Percentiles rank a stretch among this genome's conserved stretches.
Conservation (phyloP, 1,140 invertebrate species). For the Meteorus sp. region DNA sequence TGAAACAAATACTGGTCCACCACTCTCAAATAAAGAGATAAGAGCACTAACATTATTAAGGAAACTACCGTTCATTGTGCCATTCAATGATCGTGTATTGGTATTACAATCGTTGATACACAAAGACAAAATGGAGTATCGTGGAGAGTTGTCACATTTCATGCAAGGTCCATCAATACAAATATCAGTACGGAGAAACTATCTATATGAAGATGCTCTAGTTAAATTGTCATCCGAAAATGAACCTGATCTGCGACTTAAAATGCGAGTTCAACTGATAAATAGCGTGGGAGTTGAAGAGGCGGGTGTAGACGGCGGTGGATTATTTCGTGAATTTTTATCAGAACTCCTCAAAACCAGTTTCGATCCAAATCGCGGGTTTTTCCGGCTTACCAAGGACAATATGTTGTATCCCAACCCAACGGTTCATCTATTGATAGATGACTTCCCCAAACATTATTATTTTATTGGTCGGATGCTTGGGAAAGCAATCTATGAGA, state of each 20-base stretch:
- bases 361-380: constrained; percentile 95
- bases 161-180: constrained; percentile 76
- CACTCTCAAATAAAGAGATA: constrained; percentile 85
- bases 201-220: constrained; percentile 97
- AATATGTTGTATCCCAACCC: constrained; percentile 96
- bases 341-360: constrained; percentile 90
- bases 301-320: constrained; percentile 95
- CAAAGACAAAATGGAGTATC: constrained; percentile 73
- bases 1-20: constrained; percentile 63
- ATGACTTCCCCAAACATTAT: constrained; percentile 89
- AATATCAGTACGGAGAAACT: constrained; percentile 83
- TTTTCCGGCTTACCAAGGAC: constrained; percentile 90
- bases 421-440: constrained; percentile 78
- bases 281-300: constrained; percentile 90
- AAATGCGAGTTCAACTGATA: constrained; percentile 86
- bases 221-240: constrained; percentile 90
- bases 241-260: constrained; percentile 83
- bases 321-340: constrained; percentile 90
- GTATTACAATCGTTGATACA: constrained; percentile 78
- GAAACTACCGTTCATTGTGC: constrained; percentile 91
- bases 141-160: constrained; percentile 73
- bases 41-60: constrained; percentile 84
- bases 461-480: constrained; percentile 94
- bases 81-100: constrained; percentile 85
- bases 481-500: constrained; percentile 95